Evolutionary conservation across 2,797 vertebrate species (phyloP).

Genomic region (Trachops cirrhosus): DNA sequence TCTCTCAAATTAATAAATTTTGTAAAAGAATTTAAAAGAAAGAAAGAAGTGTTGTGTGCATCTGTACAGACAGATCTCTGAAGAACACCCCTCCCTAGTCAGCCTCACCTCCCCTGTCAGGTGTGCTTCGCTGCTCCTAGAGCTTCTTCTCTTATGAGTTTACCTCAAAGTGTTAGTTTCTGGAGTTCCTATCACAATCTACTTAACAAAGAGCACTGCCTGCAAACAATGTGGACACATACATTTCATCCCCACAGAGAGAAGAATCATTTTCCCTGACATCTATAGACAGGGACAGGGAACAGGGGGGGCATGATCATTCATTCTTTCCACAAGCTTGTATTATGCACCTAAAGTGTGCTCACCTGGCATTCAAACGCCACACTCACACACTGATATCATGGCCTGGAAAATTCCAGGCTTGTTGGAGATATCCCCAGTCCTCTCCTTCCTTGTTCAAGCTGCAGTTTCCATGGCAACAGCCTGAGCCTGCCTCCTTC

Average conservation of each 20-base stretch:
- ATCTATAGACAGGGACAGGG: too few relatives aligned
- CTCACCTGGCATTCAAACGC: background rate
- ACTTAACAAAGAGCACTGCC: background rate
- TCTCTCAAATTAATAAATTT: background rate
- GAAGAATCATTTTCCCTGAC: background rate
- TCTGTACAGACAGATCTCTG: background rate
- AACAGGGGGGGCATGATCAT: too few relatives aligned
- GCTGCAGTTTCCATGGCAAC: slow-evolving; percentile 47
- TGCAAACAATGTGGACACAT: background rate
- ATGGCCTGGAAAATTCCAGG: slow-evolving; percentile 17
- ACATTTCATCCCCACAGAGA: background rate
- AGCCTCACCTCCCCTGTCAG: background rate
- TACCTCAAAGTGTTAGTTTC: too few relatives aligned
- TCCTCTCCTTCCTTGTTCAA: background rate
- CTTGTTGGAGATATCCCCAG: background rate
- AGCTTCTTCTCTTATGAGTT: background rate
- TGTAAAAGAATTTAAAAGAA: background rate
- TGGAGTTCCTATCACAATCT: background rate
- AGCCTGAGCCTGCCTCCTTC: background rate
- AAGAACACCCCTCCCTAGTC: fast-evolving
- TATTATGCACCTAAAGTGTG: background rate
- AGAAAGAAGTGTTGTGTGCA: background rate
- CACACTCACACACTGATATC: background rate
- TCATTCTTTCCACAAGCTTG: background rate
- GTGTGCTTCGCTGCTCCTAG: background rate